Evolutionary conservation across 2,888 invertebrate genomes (phyloP).

Genomic region (Imbricaverruca yamaguchii): DNA sequence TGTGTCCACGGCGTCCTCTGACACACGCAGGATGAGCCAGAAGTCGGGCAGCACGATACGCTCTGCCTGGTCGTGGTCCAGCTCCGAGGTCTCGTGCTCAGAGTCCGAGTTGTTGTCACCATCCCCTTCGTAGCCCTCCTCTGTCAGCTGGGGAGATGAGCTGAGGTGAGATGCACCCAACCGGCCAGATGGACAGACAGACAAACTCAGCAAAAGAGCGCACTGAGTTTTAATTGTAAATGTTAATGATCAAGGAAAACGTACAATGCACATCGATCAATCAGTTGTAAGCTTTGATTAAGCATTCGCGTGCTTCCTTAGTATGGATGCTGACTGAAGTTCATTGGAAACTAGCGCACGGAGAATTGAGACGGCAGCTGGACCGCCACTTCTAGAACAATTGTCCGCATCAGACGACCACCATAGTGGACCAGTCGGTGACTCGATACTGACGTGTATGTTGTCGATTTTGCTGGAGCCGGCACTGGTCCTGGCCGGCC

Average conservation of each 20-base stretch:
- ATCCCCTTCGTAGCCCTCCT: conserved; percentile 33
- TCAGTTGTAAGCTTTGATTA: background rate
- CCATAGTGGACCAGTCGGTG: background rate
- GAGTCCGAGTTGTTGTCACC: conserved; percentile 26
- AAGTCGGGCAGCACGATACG: conserved; percentile 41
- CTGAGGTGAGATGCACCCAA: background rate
- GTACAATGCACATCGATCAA: background rate
- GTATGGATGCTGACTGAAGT: too few species aligned
- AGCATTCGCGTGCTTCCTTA: too few species aligned
- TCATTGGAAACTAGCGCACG: too few species aligned
- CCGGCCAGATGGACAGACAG: background rate
- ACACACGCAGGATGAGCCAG: conserved; percentile 44
- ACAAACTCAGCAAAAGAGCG: background rate
- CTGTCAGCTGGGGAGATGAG: conserved; percentile 29
- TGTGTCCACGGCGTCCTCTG: conserved; percentile 39
- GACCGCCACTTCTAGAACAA: too few species aligned
- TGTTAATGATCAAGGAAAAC: background rate
- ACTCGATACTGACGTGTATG: background rate
- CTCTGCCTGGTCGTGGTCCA: conserved; percentile 32
- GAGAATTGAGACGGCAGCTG: too few species aligned
- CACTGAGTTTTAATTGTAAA: background rate
- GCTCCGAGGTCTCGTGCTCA: conserved; percentile 31
- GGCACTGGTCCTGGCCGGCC: background rate
- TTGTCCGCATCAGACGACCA: background rate
- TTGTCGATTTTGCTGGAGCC: background rate